Evolutionary conservation across 2,797 vertebrate genomes (phyloP), one percentile per base, ranked within the genome.

Genomic region (Notolepis coatsorum): DNA sequence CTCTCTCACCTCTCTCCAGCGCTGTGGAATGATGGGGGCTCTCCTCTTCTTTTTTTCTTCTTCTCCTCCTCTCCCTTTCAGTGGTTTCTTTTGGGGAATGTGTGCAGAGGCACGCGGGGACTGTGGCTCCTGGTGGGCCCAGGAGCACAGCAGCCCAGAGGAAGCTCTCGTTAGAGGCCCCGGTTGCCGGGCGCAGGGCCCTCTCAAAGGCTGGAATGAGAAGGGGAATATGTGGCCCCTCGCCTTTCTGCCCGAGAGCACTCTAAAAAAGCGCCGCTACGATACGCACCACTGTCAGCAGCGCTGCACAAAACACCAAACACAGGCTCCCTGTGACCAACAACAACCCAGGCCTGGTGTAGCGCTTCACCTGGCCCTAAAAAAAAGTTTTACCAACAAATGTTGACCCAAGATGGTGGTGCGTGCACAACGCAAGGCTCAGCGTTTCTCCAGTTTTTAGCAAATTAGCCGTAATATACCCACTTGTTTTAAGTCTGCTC

Each of bases 181-280:
- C 27, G 77, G 90, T 94, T 94, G 93, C 91, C 80, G 89, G 90
- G 93, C 80, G 78, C 81, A 75, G 74, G 66, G 73, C 78, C 86
- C 68, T 73, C 79, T 92, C 88, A 81, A 94, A 93, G 81, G 80
- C 80, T 88, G 94, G 94, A 93, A 94, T 94, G 90, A 90, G 85
- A 68, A 59, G 54, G 59, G 71, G 42, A 25, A 72, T 65, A 73
- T 65, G 71, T 68, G 61, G 70, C 82, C 82, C 65, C 77, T 54
- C 76, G 74, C 73, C 38, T 65, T 61, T 25, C 53, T 18, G 47
- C 15, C 41, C 17, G 59, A 71, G 70, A 69, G 61, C 51, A 59
- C 60, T 75, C 71, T 65, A 21, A 69, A 77, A 58, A 59, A 51
- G 24, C 28, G 68, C 58, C 64, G 77, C 59, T 48, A 54, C 53